Base-by-base conservation (phyloP, 1,140 invertebrate genomes). In the Leptopilina clavipes region DNA sequence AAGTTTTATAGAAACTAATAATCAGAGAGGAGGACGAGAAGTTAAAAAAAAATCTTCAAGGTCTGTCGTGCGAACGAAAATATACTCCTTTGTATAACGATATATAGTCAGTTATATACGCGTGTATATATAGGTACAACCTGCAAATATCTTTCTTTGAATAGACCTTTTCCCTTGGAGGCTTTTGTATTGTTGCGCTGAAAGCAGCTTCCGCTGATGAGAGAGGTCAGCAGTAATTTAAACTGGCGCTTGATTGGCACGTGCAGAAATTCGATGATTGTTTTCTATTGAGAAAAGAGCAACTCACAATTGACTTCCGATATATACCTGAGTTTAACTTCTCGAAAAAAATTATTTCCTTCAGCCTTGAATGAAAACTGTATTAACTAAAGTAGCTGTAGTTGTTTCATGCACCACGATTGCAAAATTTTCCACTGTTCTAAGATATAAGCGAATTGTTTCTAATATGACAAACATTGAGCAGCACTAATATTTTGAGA, bases 121-220 rank as follows among this genome's bases (percentile, higher is more conserved):
- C 17, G 17, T 52, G 17, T 17, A 48, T 48, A 65, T 65, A 65
- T 65, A 31, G 59, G 59, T 65, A 65, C 25, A 65, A 25, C 59
- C 59, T 65, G 59, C 59, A 65, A 65, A 31, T 65, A 65, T 65
- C 59, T 65, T 65, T 65, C 59, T 65, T 65, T 65, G 59, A 65
- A 65, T 65, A 65, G 59, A 65, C 9, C 56, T 59, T 5, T 18
- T 59, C 25, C 56, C 59, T 37, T 65, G 22, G 22, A 31, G 25
- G 22, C 25, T 37, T 65, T 65, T 65, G 11, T 31, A n/a, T 17
- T 65, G 10, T 14, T 37, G 22, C 7, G 59, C 14, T 65, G 59
- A 65, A 65, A 65, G 59, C 59, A 65, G 59, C 59, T 65, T 65
- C 59, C 59, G 59, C 59, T 22, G 59, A 65, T 65, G 59, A 65